Base-by-base conservation (phyloP, 2,888 invertebrate species). In the Proisotoma minuta region DNA sequence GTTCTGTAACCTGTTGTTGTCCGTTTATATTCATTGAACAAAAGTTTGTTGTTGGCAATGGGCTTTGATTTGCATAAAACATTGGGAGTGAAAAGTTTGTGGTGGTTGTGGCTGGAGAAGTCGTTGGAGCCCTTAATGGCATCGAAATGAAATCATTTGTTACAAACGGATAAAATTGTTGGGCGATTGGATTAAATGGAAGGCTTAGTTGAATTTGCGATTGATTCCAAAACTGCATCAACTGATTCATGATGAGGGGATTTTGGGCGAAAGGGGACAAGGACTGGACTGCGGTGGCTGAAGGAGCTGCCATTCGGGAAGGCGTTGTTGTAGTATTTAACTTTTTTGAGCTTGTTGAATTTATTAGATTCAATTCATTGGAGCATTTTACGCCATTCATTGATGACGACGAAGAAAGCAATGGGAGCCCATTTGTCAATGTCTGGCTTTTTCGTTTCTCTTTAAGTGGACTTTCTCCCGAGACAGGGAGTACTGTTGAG, bases 111-210 rank as follows among this genome's bases (percentile, higher is more conserved):
- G 8, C 15, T 34, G 15, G 15, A 8, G 34, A 34, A 15, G 34
- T 15, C 34, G 15, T 34, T 15, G 34, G 15, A 8, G 8, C 34
- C 8, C 15, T 34, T 10, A 34, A 34, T 10, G 34, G 34, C 15
- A 8, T 34, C 34, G 34, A 34, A 34, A 8, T 34, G 34, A 8
- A 10, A 10, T 15, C 34, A 34, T 34, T 34, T 34, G 8, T 34
- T 34, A 34, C 62, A 64, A 39, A 0, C 65, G 64, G 39, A 58
- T 58, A 43, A 62, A 69, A 43, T 52, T 66, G 23, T 57, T 66
- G 8, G 66, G 60, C 52, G 65, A 47, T 43, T 24, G 48, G 57
- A 39, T 18, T 10, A 43, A 43, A 43, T 59, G n/a, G 39, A 29
- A 5, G 27, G 18, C n/a, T 40, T 12, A 8, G 47, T 40, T 20